Conservation (phyloP, 2,888 invertebrate genomes). For the Thalpophila matura region DNA sequence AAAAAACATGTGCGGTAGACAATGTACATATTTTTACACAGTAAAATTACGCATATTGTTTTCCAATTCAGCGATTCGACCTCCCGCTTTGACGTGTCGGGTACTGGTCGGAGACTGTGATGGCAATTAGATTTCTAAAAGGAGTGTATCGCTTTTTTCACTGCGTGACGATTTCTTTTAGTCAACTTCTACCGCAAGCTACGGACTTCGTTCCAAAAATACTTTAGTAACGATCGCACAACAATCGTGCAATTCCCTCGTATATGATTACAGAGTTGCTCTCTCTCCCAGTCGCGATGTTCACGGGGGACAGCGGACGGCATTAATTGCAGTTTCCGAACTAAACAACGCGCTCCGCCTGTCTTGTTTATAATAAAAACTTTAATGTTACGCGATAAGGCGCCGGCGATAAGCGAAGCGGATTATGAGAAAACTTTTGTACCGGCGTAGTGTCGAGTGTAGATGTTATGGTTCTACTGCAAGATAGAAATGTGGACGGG, state of each 20-base stretch:
- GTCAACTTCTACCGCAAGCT: too few species aligned
- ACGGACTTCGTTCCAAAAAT: too few species aligned
- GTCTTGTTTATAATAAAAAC: slow-evolving; percentile 63
- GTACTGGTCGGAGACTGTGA: too few species aligned
- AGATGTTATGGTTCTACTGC: slow-evolving; percentile 11
- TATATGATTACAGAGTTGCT: neutral
- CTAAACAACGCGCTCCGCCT: slow-evolving; percentile 55
- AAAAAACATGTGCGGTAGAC: too few species aligned
- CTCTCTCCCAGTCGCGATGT: slow-evolving; percentile 21
- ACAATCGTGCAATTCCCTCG: neutral
- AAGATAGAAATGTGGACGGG: neutral
- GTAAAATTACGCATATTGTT: too few species aligned
- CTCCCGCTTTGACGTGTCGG: too few species aligned
- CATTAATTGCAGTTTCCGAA: slow-evolving; percentile 68
- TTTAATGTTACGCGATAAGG: slow-evolving; percentile 54
- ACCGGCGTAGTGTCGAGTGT: neutral
- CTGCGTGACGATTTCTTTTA: too few species aligned
- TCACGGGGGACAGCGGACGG: slow-evolving; percentile 52
- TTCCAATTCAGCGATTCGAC: too few species aligned
- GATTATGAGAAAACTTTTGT: slow-evolving; percentile 28
- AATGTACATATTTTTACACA: too few species aligned
- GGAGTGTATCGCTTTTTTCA: too few species aligned
- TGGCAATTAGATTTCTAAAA: too few species aligned
- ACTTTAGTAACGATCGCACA: neutral
- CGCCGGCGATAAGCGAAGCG: slow-evolving; percentile 26